Percentiles rank a stretch among this genome's conserved stretches.
phyloP scores from a whole-genome alignment of 2,888 invertebrate genomes.

The Hetaerina titia region DNA sequence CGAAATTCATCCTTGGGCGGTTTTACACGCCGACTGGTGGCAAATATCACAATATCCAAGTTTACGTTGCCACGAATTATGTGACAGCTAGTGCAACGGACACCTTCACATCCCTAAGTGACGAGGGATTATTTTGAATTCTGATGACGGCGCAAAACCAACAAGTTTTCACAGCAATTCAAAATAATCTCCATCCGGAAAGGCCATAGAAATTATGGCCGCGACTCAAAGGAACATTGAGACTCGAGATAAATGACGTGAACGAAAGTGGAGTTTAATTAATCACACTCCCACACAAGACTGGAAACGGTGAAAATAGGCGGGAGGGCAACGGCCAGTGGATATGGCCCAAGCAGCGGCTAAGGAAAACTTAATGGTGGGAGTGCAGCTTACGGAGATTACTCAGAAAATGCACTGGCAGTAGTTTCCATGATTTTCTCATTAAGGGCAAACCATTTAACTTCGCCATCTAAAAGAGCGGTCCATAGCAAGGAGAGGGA shows the following conservation, averaged over 20 bases:
- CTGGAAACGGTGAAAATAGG: constrained; percentile 21
- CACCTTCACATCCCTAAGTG: background rate
- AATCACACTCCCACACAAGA: constrained; percentile 27
- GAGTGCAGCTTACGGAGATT: background rate
- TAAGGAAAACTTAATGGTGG: background rate
- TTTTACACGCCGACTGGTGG: background rate
- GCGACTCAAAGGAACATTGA: background rate
- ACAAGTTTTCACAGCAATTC: background rate
- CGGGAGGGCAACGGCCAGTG: constrained; percentile 15
- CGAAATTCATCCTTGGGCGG: background rate
- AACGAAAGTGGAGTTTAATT: constrained; percentile 27
- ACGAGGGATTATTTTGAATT: background rate
- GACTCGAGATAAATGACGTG: constrained; percentile 12
- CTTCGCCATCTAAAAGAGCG: background rate
- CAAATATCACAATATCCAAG: background rate
- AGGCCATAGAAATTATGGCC: background rate
- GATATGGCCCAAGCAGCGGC: background rate
- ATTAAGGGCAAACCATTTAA: background rate
- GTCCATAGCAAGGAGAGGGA: background rate
- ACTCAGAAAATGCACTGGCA: background rate
- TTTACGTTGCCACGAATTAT: background rate
- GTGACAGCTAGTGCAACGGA: background rate
- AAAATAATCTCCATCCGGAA: background rate
- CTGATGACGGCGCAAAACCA: background rate
- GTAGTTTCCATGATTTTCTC: constrained; percentile 25